phyloP scores from a whole-genome alignment of 2,113 vertebrate species.

The Malurus melanocephalus region DNA sequence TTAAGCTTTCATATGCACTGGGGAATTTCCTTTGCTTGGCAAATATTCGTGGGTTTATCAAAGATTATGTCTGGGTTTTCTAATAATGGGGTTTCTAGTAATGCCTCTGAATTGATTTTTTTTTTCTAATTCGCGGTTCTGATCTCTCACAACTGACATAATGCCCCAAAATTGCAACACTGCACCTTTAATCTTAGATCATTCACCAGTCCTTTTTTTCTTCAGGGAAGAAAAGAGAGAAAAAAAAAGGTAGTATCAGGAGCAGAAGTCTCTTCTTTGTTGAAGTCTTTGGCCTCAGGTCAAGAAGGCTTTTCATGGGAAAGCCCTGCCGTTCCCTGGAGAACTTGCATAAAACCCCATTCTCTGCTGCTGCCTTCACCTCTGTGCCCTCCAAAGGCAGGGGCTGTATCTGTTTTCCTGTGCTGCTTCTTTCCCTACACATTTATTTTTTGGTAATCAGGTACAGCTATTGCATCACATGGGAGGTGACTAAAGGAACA shows the following conservation, averaged over 20 bases:
- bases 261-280: conserved; percentile 35
- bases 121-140: background rate
- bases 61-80: conserved; percentile 8
- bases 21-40: conserved; percentile 3
- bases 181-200: conserved; percentile 31
- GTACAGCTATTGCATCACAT: background rate
- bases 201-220: background rate
- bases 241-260: background rate
- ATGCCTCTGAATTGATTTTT: background rate
- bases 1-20: background rate
- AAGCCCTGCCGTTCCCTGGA: background rate
- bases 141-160: conserved; percentile 11
- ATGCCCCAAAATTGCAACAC: background rate
- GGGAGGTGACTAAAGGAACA: background rate
- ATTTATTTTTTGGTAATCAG: background rate
- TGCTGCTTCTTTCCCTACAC: background rate
- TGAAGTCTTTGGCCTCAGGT: conserved; percentile 36
- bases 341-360: conserved; percentile 12
- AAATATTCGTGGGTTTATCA: background rate
- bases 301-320: conserved; percentile 34
- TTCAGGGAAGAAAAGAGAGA: background rate
- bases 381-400: background rate
- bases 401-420: background rate
- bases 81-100: background rate
- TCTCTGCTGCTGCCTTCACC: background rate